These are phyloP conservation scores for Pseudochirops corinnae DNA, from an alignment of 2,797 vertebrate genomes.

Conservation along the genomic window DNA sequence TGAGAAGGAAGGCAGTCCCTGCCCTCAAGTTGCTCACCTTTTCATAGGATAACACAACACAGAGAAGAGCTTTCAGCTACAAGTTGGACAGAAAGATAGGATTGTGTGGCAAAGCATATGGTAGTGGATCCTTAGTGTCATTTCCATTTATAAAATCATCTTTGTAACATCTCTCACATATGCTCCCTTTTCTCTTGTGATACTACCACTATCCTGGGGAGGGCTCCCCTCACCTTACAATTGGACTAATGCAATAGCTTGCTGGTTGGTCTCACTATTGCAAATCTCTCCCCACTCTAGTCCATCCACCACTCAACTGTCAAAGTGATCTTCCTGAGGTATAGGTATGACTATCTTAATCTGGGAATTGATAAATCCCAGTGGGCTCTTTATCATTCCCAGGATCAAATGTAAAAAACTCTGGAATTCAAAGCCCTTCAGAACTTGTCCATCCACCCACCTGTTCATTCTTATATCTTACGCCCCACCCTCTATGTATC, in stretches of 20 bases:
- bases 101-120: not conserved
- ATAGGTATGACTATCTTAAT: not conserved
- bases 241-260: not conserved
- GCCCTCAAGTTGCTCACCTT: not conserved
- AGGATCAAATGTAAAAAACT: not conserved
- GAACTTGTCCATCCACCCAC: not conserved
- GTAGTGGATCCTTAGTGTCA: not conserved
- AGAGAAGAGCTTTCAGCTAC: not conserved
- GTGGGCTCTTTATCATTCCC: not conserved
- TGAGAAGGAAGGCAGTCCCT: not conserved
- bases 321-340: not conserved
- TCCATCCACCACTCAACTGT: not conserved
- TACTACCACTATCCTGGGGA: not conserved
- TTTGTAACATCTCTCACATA: not conserved
- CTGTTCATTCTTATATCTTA: not conserved
- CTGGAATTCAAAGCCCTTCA: not conserved
- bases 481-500: not conserved
- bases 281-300: not conserved
- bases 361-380: not conserved
- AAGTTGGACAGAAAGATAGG: not conserved
- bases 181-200: not conserved
- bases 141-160: not conserved
- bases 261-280: not conserved
- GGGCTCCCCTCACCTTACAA: too few species aligned
- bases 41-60: not conserved